Percentiles rank a stretch among this genome's conserved stretches.
Conservation (phyloP, 2,113 vertebrate species). For the Ctenomys sociabilis region DNA sequence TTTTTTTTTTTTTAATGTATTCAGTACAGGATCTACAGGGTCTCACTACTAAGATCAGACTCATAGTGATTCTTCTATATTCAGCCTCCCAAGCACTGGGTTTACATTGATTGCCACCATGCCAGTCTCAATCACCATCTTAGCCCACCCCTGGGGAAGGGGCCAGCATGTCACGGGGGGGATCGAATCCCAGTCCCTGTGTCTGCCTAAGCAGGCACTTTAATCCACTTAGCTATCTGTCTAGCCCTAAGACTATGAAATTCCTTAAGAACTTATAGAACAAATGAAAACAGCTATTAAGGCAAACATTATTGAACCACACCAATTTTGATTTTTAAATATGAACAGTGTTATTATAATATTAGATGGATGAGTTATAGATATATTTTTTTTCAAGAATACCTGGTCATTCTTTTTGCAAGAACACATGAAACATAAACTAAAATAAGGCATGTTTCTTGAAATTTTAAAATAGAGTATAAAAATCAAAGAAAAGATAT, state of each 20-base stretch:
- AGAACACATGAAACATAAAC: background rate
- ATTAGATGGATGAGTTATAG: background rate
- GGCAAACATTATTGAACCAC: background rate
- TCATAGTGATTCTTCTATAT: too few relatives aligned
- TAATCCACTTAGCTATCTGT: too few relatives aligned
- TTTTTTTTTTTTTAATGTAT: too few relatives aligned
- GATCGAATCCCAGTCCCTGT: too few relatives aligned
- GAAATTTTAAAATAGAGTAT: background rate
- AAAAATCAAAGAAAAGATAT: background rate
- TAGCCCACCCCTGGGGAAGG: too few relatives aligned
- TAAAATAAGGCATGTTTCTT: background rate
- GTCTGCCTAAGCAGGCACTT: too few relatives aligned
- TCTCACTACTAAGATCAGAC: too few relatives aligned
- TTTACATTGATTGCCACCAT: too few relatives aligned
- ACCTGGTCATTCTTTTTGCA: background rate
- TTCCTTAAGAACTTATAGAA: background rate
- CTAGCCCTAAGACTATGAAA: background rate
- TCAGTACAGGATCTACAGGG: too few relatives aligned
- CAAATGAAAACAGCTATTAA: background rate
- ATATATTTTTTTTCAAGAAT: background rate
- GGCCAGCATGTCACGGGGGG: too few relatives aligned
- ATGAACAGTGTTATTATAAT: background rate
- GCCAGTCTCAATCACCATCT: too few relatives aligned
- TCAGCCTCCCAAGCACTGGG: too few relatives aligned
- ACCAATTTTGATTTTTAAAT: background rate